A percentile compares a stretch with the other conserved stretches of the same genome.
Conservation (phyloP, 2,113 vertebrate species). For the Phoxinus phoxinus region DNA sequence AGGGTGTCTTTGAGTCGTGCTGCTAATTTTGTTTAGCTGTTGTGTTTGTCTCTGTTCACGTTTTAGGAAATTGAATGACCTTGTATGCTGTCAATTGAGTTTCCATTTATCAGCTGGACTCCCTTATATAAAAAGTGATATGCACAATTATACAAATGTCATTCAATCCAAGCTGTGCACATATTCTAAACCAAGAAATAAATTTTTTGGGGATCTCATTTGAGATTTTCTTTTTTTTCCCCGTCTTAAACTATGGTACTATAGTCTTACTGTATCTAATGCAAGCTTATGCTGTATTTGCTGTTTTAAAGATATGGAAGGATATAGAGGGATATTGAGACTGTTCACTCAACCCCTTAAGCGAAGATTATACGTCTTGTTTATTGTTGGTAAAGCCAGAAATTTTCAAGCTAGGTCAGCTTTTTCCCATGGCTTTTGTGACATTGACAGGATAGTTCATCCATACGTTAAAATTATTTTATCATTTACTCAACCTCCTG, state of each 20-base stretch:
- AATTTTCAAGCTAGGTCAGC: neutral
- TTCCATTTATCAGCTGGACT: neutral
- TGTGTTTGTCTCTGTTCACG: neutral
- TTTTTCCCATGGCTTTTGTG: neutral
- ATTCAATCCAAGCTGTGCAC: neutral
- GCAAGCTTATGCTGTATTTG: neutral
- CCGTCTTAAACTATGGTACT: neutral
- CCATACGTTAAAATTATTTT: neutral
- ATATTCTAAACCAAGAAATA: neutral
- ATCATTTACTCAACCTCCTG: neutral
- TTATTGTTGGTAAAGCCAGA: neutral
- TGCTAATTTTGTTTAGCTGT: conserved; percentile 19
- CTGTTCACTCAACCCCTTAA: neutral
- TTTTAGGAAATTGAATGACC: conserved; percentile 6
- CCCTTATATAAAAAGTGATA: neutral
- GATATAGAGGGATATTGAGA: neutral
- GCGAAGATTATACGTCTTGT: neutral
- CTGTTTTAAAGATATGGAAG: neutral
- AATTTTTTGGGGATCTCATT: neutral
- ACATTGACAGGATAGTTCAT: neutral
- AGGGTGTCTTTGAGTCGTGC: conserved; percentile 7
- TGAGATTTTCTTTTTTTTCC: neutral
- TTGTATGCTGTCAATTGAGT: neutral
- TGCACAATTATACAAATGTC: neutral
- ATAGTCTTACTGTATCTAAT: neutral